Evolutionary conservation across 2,113 vertebrate species (phyloP).

Genomic region (Trogon melanurus): DNA sequence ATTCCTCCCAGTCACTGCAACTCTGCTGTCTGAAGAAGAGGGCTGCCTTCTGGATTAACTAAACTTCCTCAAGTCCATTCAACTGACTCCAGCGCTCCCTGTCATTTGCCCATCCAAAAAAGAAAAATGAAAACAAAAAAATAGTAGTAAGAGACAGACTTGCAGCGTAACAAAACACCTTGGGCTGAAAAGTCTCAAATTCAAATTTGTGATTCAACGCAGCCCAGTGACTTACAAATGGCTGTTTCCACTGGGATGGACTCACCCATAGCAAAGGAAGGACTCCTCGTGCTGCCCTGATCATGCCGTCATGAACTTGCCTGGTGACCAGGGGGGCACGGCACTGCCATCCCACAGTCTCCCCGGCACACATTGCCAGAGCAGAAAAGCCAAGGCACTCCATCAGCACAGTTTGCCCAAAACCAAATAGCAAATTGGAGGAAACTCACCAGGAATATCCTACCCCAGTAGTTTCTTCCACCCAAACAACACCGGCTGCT

Average conservation of each 20-base stretch:
- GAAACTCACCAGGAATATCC: neutral
- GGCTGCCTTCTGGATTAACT: slow-evolving; percentile 26
- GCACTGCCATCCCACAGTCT: neutral
- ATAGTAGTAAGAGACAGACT: neutral
- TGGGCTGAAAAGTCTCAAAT: neutral
- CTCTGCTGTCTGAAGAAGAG: neutral
- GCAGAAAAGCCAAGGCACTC: neutral
- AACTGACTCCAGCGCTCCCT: neutral
- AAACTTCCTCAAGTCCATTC: neutral
- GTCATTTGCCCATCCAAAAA: neutral
- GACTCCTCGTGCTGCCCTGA: neutral
- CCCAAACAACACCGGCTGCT: neutral
- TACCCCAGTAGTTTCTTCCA: neutral
- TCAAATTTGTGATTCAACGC: neutral
- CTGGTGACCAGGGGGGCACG: accelerated
- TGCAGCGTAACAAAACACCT: neutral
- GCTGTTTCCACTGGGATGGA: neutral
- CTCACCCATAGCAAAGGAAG: accelerated
- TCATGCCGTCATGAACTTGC: neutral
- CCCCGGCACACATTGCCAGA: neutral
- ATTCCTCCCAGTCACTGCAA: slow-evolving; percentile 27
- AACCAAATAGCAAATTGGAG: neutral
- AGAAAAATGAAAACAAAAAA: neutral
- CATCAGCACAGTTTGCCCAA: neutral
- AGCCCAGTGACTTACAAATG: neutral